A percentile compares a stretch with the other conserved stretches of the same genome.
Conservation (phyloP, 2,888 invertebrate species). For the Drosophila melanosoma region DNA sequence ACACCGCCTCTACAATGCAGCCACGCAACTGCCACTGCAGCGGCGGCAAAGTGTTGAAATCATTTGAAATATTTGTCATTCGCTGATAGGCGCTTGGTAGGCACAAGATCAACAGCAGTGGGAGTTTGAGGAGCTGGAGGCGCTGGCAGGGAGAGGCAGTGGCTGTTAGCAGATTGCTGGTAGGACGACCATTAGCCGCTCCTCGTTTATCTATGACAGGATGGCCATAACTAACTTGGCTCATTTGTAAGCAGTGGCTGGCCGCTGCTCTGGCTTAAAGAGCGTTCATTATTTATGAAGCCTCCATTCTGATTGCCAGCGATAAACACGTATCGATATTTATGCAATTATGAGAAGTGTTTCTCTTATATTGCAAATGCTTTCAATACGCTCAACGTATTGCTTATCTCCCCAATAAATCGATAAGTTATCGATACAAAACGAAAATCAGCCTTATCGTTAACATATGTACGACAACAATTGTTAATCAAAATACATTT, state of each 20-base stretch:
- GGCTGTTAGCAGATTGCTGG: background rate
- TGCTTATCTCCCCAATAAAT: background rate
- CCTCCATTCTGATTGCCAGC: conserved; percentile 16
- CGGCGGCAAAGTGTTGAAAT: conserved; percentile 78
- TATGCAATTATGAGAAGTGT: conserved; percentile 35
- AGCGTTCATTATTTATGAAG: conserved; percentile 50
- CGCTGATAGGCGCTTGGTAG: conserved; percentile 55
- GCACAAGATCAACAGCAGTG: conserved; percentile 1
- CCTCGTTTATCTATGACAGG: conserved; percentile 72
- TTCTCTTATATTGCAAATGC: conserved; percentile 8
- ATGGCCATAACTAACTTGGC: conserved; percentile 63
- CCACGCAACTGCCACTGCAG: background rate
- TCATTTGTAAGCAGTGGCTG: conserved; percentile 64
- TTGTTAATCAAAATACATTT: background rate
- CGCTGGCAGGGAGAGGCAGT: conserved; percentile 8
- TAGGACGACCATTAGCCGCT: conserved; percentile 46
- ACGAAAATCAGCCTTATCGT: background rate
- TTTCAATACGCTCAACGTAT: background rate
- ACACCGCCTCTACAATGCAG: background rate
- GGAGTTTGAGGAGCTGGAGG: conserved; percentile 13
- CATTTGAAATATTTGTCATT: conserved; percentile 82
- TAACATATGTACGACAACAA: background rate
- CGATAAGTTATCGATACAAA: background rate
- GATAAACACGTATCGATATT: conserved; percentile 60
- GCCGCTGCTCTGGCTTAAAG: background rate